Evolutionary conservation across 2,113 vertebrate genomes (phyloP).

Genomic region (Dascyllus trimaculatus): DNA sequence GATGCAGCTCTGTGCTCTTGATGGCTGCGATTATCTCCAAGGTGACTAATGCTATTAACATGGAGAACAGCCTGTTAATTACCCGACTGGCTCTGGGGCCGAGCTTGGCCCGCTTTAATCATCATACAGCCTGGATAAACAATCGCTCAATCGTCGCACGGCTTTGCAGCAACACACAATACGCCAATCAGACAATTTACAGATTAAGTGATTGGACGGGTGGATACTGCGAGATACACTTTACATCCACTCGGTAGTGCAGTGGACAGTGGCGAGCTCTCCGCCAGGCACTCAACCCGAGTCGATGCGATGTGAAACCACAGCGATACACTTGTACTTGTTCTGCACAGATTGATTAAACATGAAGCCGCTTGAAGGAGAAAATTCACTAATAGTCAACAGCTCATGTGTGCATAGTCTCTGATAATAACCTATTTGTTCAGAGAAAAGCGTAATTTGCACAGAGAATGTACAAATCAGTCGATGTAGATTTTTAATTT

Average conservation of each 20-base stretch:
- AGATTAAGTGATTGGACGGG: slow-evolving; percentile 57
- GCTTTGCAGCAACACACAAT: slow-evolving; percentile 47
- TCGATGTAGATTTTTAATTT: not conserved
- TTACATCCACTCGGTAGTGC: slow-evolving; percentile 25
- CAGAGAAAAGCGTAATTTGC: no score
- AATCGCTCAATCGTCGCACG: slow-evolving; percentile 69
- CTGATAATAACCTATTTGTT: slow-evolving; percentile 12
- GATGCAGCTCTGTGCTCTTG: slow-evolving; percentile 48
- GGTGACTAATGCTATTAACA: slow-evolving; percentile 83
- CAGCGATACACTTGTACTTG: not conserved
- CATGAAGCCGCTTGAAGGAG: not conserved
- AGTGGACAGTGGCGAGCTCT: slow-evolving; percentile 26
- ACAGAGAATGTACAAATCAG: not conserved
- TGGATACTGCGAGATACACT: slow-evolving; percentile 42
- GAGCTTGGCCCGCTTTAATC: slow-evolving; percentile 74
- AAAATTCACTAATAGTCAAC: slow-evolving; percentile 13
- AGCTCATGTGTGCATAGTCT: slow-evolving; percentile 17
- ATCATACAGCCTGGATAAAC: slow-evolving; percentile 73
- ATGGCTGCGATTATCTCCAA: slow-evolving; percentile 79
- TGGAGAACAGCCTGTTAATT: slow-evolving; percentile 83
- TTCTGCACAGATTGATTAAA: slow-evolving; percentile 10
- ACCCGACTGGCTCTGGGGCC: slow-evolving; percentile 74
- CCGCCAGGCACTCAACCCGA: not conserved
- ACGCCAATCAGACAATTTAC: slow-evolving; percentile 60
- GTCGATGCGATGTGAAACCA: slow-evolving; percentile 26